These are phyloP conservation scores for Apodemia duryi DNA, from an alignment of 2,888 invertebrate species.

Conservation along the genomic window DNA sequence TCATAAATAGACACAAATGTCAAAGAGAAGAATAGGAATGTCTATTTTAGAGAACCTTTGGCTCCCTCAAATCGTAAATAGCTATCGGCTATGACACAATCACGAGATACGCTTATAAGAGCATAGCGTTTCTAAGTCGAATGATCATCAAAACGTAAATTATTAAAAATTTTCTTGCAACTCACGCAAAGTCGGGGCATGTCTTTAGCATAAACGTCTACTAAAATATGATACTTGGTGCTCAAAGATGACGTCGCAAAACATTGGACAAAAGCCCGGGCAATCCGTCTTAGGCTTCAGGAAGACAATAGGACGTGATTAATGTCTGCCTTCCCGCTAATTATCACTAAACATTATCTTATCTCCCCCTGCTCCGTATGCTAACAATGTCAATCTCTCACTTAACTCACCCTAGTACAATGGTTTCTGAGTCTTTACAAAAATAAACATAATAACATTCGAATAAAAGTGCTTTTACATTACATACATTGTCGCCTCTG, in stretches of 20 bases:
- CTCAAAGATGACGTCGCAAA: conserved; percentile 10
- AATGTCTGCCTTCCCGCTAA: conserved; percentile 32
- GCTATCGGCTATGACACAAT: conserved; percentile 29
- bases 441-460: too few species aligned
- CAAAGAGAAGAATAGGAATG: conserved; percentile 32
- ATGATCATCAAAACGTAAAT: conserved; percentile 13
- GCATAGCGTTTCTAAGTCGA: background rate
- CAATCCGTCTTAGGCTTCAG: conserved; percentile 6
- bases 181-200: background rate
- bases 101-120: conserved; percentile 1
- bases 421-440: background rate
- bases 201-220: background rate
- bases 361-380: conserved; percentile 13
- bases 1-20: conserved; percentile 31
- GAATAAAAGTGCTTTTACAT: too few species aligned
- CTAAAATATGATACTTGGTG: conserved; percentile 13
- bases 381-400: conserved; percentile 4
- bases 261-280: conserved; percentile 9
- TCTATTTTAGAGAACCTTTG: conserved; percentile 32
- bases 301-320: conserved; percentile 26
- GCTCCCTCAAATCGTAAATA: conserved; percentile 31
- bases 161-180: background rate
- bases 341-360: conserved; percentile 32
- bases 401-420: background rate
- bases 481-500: too few species aligned